Base-by-base conservation (phyloP, 2,113 vertebrate genomes). In the Oncorhynchus clarkii region DNA sequence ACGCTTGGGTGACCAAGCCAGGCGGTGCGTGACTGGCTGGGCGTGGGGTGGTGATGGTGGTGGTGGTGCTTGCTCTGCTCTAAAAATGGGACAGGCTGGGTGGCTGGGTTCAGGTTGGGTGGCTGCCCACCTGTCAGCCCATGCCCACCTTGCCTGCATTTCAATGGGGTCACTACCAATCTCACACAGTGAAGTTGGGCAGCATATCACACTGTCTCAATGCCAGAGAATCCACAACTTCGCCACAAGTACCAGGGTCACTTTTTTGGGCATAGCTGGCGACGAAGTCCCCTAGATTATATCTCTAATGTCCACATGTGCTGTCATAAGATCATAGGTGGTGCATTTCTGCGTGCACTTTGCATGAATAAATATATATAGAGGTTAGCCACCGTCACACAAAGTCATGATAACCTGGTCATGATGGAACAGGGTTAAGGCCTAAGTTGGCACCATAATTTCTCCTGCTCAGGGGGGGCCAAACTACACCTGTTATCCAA, bases 1-100 rank as follows among this genome's bases (percentile, higher is more conserved):
- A 79, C 66, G 71, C 82, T 79, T 82, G 78, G 51, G 45, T 62
- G 73, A 60, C 48, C 80, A 75, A 65, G 86, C 67, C 78, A 70
- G 73, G 13, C 73, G 8, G 75, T 69, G 66, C 60, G 65, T 49
- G 22, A 74, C 76, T 69, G 49, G 18, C 49, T 22, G 22, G 57
- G 26, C 27, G 3, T 27, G 14, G 24, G 60, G n/a, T 8, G 60
- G 60, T 4, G 60, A 8, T 16, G 60, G n/a, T 8, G 60, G 60
- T n/a, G n/a, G n/a, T 16, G 60, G n/a, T 8, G 60, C 22, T n/a
- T 64, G 60, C 51, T 54, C 51, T 54, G 60, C 49, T 54, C 49
- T 54, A 64, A 64, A 60, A 64, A 64, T 8, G 24, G 60, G 20
- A n/a, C 60, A 45, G 39, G 39, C 39, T 45, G 39, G 39, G 39